Evolutionary conservation across 2,888 invertebrate species (phyloP).

Genomic region (Candidula unifasciata): DNA sequence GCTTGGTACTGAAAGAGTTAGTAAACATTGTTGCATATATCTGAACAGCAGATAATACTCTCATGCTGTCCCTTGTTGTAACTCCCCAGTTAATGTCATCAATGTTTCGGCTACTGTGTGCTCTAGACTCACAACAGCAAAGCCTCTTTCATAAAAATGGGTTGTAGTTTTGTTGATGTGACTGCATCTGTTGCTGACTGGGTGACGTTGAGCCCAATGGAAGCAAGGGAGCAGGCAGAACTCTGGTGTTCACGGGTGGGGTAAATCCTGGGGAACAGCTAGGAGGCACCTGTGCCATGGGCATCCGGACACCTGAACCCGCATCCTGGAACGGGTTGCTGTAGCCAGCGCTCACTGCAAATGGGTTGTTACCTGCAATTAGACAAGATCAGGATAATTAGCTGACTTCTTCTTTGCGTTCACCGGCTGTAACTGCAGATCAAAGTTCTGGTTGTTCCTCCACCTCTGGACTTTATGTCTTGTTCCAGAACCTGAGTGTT

Average conservation of each 20-base stretch:
- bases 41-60: background rate
- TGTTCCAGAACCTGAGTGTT: no score
- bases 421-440: no score
- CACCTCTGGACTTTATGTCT: no score
- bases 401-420: no score
- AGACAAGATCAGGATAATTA: background rate
- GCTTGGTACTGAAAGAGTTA: no score
- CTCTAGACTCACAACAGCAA: background rate
- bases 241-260: conserved; percentile 62
- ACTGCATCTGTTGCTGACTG: conserved; percentile 51
- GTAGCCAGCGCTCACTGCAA: conserved; percentile 61
- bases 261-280: conserved; percentile 65
- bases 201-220: conserved; percentile 61
- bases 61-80: background rate
- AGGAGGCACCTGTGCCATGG: conserved; percentile 72
- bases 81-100: background rate
- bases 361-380: conserved; percentile 69
- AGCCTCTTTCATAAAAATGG: conserved; percentile 69
- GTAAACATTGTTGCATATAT: background rate
- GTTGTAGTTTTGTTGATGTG: conserved; percentile 62
- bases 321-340: conserved; percentile 74
- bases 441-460: no score
- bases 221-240: conserved; percentile 69
- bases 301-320: conserved; percentile 63
- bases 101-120: background rate